phyloP scores from a whole-genome alignment of 1,140 invertebrate genomes.

The Rhopalosiphum maidis region DNA sequence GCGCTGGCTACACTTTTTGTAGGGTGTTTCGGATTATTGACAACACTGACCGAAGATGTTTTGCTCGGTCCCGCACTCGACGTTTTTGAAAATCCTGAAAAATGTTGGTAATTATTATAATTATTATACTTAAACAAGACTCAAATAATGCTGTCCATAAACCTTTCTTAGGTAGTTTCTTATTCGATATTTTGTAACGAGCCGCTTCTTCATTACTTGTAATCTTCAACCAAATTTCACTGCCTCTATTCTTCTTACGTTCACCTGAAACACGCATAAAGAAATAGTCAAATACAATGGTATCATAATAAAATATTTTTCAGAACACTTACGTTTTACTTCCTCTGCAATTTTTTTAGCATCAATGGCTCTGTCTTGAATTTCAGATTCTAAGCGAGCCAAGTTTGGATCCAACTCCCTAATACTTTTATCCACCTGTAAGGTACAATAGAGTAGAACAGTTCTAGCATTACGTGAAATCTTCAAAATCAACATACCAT shows the following conservation, averaged over 20 bases:
- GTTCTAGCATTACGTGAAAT: too few relatives aligned
- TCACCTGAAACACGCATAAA: constrained; percentile 63
- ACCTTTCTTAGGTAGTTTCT: constrained; percentile 74
- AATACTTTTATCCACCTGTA: constrained; percentile 91
- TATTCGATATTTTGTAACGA: constrained; percentile 66
- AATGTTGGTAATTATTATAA: not conserved
- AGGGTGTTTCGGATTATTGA: not conserved
- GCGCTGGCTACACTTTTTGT: not conserved
- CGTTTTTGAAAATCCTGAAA: constrained; percentile 64
- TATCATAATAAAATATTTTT: not conserved
- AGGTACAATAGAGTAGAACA: not conserved
- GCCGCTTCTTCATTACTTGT: constrained; percentile 69
- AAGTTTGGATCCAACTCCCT: constrained; percentile 92
- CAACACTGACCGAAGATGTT: not conserved
- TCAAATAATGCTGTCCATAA: constrained; percentile 59
- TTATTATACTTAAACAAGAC: too few relatives aligned
- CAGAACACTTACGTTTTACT: constrained; percentile 59
- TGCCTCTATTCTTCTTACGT: constrained; percentile 75
- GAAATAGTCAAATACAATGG: not conserved
- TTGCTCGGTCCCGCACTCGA: constrained; percentile 64
- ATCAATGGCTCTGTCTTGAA: constrained; percentile 88
- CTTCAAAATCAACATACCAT: constrained; percentile 67
- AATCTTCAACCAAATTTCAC: constrained; percentile 64
- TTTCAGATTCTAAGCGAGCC: constrained; percentile 93
- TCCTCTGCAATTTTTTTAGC: constrained; percentile 64